phyloP scores from a whole-genome alignment of 1,140 invertebrate genomes.

The Hestina assimilis region DNA sequence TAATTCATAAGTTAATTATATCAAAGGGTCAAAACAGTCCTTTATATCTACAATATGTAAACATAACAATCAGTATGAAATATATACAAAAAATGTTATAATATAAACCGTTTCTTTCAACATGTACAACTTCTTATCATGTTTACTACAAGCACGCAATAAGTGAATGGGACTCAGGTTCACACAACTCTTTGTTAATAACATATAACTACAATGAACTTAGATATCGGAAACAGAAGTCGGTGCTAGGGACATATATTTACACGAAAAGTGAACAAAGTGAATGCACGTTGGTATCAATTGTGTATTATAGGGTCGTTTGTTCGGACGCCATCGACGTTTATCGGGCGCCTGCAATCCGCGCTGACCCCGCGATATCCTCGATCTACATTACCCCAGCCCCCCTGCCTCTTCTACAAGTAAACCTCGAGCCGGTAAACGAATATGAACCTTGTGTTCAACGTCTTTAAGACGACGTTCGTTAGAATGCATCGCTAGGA shows the following conservation, averaged over 20 bases:
- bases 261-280: not conserved
- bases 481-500: conserved; percentile 22
- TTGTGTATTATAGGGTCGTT: conserved; percentile 42
- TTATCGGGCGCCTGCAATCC: conserved; percentile 75
- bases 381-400: conserved; percentile 65
- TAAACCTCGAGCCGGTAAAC: conserved; percentile 7
- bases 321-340: conserved; percentile 55
- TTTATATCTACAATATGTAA: conserved; percentile 1
- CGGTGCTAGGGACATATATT: not conserved
- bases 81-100: conserved; percentile 33
- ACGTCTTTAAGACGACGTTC: conserved; percentile 47
- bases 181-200: conserved; percentile 21
- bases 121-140: conserved; percentile 44
- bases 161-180: conserved; percentile 33
- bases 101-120: conserved; percentile 42
- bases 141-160: conserved; percentile 42
- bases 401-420: conserved; percentile 47
- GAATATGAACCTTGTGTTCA: conserved; percentile 40
- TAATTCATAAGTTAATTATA: too few species aligned
- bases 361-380: conserved; percentile 75
- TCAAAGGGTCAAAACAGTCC: conserved; percentile 13
- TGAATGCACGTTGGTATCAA: conserved; percentile 23
- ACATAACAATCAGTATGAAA: conserved; percentile 3
- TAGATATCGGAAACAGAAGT: not conserved
- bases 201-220: conserved; percentile 1